Evolutionary conservation across 2,113 vertebrate genomes (phyloP).

Genomic region (Coturnix japonica): DNA sequence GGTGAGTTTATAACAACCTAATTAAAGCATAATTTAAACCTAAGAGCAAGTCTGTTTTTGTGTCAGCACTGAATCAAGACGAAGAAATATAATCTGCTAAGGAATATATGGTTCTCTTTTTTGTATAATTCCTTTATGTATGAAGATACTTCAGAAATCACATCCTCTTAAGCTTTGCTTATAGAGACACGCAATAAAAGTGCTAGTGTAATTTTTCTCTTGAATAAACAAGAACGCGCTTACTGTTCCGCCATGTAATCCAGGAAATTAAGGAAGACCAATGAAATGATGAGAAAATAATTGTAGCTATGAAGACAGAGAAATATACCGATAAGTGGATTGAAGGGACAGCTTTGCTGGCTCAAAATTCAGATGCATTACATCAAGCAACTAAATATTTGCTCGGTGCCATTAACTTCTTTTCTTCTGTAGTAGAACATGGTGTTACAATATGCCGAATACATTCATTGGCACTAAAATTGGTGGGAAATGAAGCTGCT

Average conservation of each 20-base stretch:
- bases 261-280: not conserved
- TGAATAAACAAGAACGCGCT: not conserved
- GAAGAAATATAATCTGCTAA: not conserved
- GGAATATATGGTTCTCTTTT: not conserved
- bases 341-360: not conserved
- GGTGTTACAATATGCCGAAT: not conserved
- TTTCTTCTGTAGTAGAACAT: accelerated
- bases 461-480: not conserved
- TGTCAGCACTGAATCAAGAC: not conserved
- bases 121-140: not conserved
- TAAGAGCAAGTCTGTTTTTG: not conserved
- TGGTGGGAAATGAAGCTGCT: not conserved
- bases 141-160: not conserved
- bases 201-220: not conserved
- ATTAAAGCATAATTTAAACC: constrained; percentile 23
- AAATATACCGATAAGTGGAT: not conserved
- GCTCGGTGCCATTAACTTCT: not conserved
- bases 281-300: not conserved
- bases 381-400: not conserved
- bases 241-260: not conserved
- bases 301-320: not conserved
- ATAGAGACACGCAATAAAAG: not conserved
- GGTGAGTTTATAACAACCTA: not conserved
- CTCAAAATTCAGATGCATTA: not conserved
- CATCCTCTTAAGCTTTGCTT: not conserved